Base-by-base conservation (phyloP, 2,113 vertebrate species). In the Propithecus coquereli region DNA sequence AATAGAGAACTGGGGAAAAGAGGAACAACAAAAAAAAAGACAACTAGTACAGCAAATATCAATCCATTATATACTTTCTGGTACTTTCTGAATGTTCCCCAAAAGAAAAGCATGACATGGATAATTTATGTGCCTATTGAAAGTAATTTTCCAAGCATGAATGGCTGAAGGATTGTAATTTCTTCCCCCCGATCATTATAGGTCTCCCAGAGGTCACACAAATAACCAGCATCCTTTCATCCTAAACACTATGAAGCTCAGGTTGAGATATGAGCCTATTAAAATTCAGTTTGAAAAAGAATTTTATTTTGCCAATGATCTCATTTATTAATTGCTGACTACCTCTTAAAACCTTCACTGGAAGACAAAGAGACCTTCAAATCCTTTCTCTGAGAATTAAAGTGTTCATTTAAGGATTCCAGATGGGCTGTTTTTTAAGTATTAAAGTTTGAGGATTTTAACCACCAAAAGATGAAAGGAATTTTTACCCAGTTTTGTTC, bases 321-420 rank as follows among this genome's bases (percentile, higher is more conserved):
- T 98, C 94, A 94, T 97, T 96, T 83, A 94, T 97, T 97, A 97
- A 98, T 97, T 97, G 85, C 11, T 37, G 77, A 95, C 66, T 74
- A 96, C 87, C 77, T 97, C 96, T 93, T 95, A 96, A 97, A 97
- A 81, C 76, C 63, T 87, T 82, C 96, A 83, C n/a, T 37, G 83
- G 63, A 95, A 81, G 95, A 97, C 94, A 81, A 84, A 97, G 71
- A 97, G 85, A 52, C 27, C 76, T 96, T 97, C 89, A 92, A 27
- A 54, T 16, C 54, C 47, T 97, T 98, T 97, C 86, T 91, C 22
- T 37, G 91, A 96, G 52, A 97, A 47, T 73, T 79, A 98, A 54
- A 90, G 79, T 87, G 95, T 97, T 88, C 22, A 87, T 83, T 94
- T 89, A 96, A 85, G 76, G n/a, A 94, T 95, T 97, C 65, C 92